A percentile compares a stretch with the other conserved stretches of the same genome.
phyloP scores from a whole-genome alignment of 2,797 vertebrate genomes.

The Novumbra hubbsi region DNA sequence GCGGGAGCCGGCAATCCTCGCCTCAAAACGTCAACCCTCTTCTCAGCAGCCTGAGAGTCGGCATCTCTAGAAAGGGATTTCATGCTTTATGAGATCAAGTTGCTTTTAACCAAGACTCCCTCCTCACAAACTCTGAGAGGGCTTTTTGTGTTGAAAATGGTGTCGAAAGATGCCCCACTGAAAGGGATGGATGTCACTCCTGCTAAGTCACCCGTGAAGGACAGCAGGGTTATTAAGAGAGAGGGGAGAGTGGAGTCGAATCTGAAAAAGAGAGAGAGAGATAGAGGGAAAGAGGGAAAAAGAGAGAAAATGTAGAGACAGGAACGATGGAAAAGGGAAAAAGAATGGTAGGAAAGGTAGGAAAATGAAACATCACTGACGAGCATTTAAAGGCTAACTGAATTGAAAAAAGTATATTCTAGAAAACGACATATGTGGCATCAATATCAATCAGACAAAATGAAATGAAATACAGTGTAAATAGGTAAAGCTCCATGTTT shows the following conservation, averaged over 20 bases:
- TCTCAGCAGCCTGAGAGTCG: not conserved
- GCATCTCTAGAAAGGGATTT: constrained; percentile 22
- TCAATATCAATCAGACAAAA: too few relatives aligned
- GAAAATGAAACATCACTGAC: constrained; percentile 2
- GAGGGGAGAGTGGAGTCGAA: constrained; percentile 19
- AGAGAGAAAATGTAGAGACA: constrained; percentile 12
- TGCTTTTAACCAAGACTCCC: constrained; percentile 8
- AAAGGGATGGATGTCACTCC: constrained; percentile 51
- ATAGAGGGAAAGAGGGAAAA: constrained; percentile 18
- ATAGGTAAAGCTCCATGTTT: too few relatives aligned
- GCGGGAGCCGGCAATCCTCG: constrained; percentile 22
- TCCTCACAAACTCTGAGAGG: constrained; percentile 20
- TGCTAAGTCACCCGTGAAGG: constrained; percentile 65
- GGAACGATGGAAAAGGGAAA: not conserved
- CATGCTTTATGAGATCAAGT: constrained; percentile 47
- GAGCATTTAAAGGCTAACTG: not conserved
- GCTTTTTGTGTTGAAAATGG: constrained; percentile 49
- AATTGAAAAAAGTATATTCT: too few relatives aligned
- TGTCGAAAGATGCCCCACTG: constrained; percentile 50
- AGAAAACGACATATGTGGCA: too few relatives aligned
- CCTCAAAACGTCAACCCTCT: constrained; percentile 14
- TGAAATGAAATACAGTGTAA: too few relatives aligned
- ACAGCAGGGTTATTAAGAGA: constrained; percentile 32
- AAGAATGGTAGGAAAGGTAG: not conserved
- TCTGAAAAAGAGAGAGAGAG: constrained; percentile 3